Evolutionary conservation across 1,140 invertebrate genomes (phyloP).

Genomic region (Homarus americanus): DNA sequence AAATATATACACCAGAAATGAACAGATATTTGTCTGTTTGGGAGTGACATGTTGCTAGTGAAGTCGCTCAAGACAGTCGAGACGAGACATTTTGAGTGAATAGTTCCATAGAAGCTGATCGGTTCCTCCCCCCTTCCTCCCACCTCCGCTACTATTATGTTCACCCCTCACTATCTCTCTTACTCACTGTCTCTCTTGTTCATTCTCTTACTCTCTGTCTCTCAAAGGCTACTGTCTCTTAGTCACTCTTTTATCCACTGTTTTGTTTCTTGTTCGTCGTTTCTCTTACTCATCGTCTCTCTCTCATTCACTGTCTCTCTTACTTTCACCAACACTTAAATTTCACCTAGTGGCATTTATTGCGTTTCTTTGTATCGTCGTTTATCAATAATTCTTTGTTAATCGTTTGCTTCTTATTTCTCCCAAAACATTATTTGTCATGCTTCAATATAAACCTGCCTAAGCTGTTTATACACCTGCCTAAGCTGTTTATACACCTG

Average conservation of each 20-base stretch:
- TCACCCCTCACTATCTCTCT: neutral
- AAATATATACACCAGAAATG: too few relatives aligned
- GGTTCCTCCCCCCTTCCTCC: neutral
- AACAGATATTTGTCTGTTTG: too few relatives aligned
- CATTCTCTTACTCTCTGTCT: neutral
- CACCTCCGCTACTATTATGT: neutral
- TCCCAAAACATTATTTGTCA: too few relatives aligned
- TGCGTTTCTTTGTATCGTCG: neutral
- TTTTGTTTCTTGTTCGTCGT: too few relatives aligned
- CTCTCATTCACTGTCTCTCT: neutral
- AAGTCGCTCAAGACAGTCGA: neutral
- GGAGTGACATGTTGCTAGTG: too few relatives aligned
- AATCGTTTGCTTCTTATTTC: too few relatives aligned
- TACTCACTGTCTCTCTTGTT: neutral
- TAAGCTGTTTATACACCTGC: too few relatives aligned
- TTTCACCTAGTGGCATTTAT: neutral
- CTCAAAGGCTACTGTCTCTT: neutral
- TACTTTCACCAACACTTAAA: neutral
- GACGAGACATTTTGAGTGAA: slow-evolving; percentile 3
- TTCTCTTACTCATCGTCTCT: neutral
- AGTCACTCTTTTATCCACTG: neutral
- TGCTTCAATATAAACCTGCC: too few relatives aligned
- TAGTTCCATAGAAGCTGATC: slow-evolving; percentile 8
- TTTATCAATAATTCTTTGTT: too few relatives aligned
- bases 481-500: too few relatives aligned